Conservation (phyloP, 1,140 invertebrate genomes). For the Calliopsis andreniformis region DNA sequence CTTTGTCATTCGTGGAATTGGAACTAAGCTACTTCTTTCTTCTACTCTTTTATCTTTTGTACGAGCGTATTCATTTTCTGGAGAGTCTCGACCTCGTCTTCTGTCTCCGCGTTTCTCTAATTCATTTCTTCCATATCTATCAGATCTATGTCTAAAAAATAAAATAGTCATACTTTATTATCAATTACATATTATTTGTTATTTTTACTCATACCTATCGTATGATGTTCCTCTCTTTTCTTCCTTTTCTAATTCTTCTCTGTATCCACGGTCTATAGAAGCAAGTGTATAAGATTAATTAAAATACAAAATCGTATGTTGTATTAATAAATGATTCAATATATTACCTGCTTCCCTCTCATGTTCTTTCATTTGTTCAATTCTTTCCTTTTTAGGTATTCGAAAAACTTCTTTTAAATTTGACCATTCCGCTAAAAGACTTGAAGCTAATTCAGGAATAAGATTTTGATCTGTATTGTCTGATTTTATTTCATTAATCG, state of each 20-base stretch:
- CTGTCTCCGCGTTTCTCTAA: conserved; percentile 74
- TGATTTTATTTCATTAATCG: conserved; percentile 59
- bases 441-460: conserved; percentile 84
- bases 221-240: conserved; percentile 76
- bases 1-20: conserved; percentile 84
- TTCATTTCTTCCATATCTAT: conserved; percentile 73
- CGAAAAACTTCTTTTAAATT: conserved; percentile 94
- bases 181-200: conserved; percentile 21
- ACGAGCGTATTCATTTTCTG: conserved; percentile 71
- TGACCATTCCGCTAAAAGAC: conserved; percentile 88
- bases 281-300: conserved; percentile 26
- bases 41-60: conserved; percentile 76
- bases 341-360: conserved; percentile 90
- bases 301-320: not conserved
- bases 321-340: conserved; percentile 10
- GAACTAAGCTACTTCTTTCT: conserved; percentile 75
- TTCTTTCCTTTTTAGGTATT: conserved; percentile 96
- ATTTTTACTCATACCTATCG: conserved; percentile 74
- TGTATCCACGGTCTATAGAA: conserved; percentile 80
- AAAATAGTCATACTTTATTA: conserved; percentile 11
- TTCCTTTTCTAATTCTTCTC: conserved; percentile 80
- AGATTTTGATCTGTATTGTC: conserved; percentile 70
- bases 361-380: conserved; percentile 96
- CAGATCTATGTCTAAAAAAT: conserved; percentile 67
- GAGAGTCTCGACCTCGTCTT: conserved; percentile 78